Evolutionary conservation across 2,888 invertebrate species (phyloP), one percentile per base, ranked within the genome.

Genomic region (Cataglyphis livida): DNA sequence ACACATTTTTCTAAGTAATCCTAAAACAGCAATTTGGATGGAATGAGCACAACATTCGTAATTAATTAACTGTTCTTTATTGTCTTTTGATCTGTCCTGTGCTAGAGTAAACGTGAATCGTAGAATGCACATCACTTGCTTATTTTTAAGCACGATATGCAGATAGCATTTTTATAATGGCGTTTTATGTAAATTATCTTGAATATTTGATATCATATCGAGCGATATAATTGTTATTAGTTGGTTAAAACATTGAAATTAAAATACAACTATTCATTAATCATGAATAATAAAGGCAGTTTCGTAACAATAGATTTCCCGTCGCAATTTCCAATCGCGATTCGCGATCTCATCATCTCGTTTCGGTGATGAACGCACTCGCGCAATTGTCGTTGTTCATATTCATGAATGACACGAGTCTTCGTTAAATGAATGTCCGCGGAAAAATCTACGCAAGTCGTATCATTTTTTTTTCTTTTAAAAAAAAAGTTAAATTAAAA

Each of bases 151-250:
- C 21, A 59, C 73, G 71, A 57, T 68, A 48, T 35, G 35, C 68
- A 54, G 54, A 18, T 32, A 25, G 44, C 44, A 9, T 44, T 59
- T 44, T 59, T 10, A 18, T 32, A 21, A 59, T 57, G 32, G 44
- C 59, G 32, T 78, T 78, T 15, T 38, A 68, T 44, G 32, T n/a
- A 48, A 68, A 44, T 41, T n/a, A 44, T 71, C 78, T 78, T 78
- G 78, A 70, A 7, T 57, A 15, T 70, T 41, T 38, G 28, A 7
- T 41, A 54, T 18, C 35, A 28, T 41, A 54, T 41, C 15, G 66
- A 70, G 12, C 57, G 73, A n/a, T 12, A 25, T 54, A 12, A 7
- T 12, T 21, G 15, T 12, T 44, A 44, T 12, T 44, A 44, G 44
- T 41, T 54, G 21, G 18, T 21, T 71, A 70, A 59, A 32, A 35